phyloP scores from a whole-genome alignment of 2,888 invertebrate genomes.

The Nomada ruficornis region DNA sequence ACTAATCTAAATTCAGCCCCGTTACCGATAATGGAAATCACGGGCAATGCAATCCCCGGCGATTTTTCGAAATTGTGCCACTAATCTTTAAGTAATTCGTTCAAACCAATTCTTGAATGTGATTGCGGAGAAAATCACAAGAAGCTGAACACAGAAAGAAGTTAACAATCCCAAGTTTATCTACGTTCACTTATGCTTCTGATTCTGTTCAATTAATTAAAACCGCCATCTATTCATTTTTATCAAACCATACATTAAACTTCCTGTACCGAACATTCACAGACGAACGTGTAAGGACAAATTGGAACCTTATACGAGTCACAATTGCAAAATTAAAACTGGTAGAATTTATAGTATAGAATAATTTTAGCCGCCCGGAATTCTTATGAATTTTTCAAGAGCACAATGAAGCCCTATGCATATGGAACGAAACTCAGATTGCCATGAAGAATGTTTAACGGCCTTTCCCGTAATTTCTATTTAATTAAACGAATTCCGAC shows the following conservation, averaged over 20 bases:
- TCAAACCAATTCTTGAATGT: conserved; percentile 2
- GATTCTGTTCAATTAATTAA: not conserved
- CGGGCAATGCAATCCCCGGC: conserved; percentile 14
- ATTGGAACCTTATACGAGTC: not conserved
- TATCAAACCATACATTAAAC: not conserved
- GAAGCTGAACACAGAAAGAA: not conserved
- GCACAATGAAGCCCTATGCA: conserved; percentile 39
- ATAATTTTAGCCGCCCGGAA: not conserved
- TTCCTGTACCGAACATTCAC: not conserved
- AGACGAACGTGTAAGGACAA: not conserved
- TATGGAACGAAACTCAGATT: conserved; percentile 41
- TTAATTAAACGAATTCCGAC: conserved; percentile 44
- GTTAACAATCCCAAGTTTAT: not conserved
- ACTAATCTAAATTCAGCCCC: conserved; percentile 42
- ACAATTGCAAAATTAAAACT: conserved; percentile 6
- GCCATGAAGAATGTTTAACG: conserved; percentile 28
- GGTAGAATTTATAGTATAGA: conserved; percentile 2
- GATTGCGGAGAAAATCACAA: conserved; percentile 8
- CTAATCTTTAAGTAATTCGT: conserved; percentile 4
- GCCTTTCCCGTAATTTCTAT: conserved; percentile 22
- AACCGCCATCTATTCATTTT: not conserved
- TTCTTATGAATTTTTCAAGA: conserved; percentile 49
- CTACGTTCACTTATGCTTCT: no score
- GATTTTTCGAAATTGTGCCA: conserved; percentile 26
- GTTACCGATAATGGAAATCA: conserved; percentile 41